A percentile compares a stretch with the other conserved stretches of the same genome.
Conservation (phyloP, 2,113 vertebrate species). For the Syngnathus typhle region DNA sequence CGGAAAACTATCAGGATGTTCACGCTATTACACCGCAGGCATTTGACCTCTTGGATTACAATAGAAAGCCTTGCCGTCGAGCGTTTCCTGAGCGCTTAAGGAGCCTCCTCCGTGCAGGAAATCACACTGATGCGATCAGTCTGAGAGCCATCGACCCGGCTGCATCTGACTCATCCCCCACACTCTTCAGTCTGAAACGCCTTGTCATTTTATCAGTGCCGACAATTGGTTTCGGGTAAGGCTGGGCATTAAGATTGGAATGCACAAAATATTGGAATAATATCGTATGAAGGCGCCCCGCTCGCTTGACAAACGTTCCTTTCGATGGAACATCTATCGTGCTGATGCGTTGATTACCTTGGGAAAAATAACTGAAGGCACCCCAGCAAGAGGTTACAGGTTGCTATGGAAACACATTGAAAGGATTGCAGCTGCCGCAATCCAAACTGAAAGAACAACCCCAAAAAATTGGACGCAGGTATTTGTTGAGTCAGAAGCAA, state of each 20-base stretch:
- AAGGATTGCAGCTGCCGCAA: constrained; percentile 25
- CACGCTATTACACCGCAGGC: not conserved
- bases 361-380: constrained; percentile 20
- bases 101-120: constrained; percentile 20
- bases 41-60: not conserved
- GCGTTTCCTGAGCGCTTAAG: constrained; percentile 2
- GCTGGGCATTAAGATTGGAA: not conserved
- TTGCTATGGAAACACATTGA: constrained; percentile 51
- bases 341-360: constrained; percentile 22
- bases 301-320: not conserved
- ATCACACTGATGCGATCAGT: constrained; percentile 31
- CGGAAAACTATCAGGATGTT: not conserved
- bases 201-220: constrained; percentile 26
- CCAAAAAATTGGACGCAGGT: constrained; percentile 43
- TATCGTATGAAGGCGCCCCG: not conserved
- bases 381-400: constrained; percentile 39
- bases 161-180: constrained; percentile 29
- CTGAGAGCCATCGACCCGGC: constrained; percentile 34
- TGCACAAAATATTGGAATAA: not conserved
- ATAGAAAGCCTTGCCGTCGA: not conserved
- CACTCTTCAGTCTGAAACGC: constrained; percentile 37
- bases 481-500: constrained; percentile 7
- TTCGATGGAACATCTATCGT: not conserved
- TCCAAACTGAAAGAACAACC: constrained; percentile 8
- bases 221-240: constrained; percentile 2